Percentiles rank a stretch among this genome's conserved stretches.
These are phyloP conservation scores for Bombus pascuorum DNA, from an alignment of 1,140 invertebrate species.

Conservation along the genomic window DNA sequence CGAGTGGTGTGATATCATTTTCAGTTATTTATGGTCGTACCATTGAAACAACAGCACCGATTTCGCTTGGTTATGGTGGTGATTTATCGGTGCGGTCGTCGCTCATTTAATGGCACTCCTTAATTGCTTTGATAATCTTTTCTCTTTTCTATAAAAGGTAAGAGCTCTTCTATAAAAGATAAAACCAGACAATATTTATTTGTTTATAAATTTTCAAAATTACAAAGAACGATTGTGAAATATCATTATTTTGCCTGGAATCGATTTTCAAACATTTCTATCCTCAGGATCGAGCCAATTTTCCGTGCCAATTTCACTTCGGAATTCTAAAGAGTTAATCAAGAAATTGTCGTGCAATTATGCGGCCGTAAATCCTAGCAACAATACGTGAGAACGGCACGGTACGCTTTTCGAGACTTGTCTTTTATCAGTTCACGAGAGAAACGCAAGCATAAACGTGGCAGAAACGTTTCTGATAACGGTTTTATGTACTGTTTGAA, in stretches of 20 bases:
- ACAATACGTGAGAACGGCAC: not conserved
- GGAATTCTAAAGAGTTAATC: not conserved
- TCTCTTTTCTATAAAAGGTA: no score
- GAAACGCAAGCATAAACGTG: constrained; percentile 1
- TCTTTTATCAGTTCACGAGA: not conserved
- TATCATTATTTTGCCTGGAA: not conserved
- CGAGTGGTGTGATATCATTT: not conserved
- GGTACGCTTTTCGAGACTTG: not conserved
- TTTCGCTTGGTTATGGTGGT: not conserved
- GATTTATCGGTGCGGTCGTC: not conserved
- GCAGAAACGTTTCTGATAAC: constrained; percentile 20
- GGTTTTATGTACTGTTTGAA: constrained; percentile 24
- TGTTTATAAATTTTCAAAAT: not conserved
- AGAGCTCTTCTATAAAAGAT: no score
- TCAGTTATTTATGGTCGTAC: constrained; percentile 9
- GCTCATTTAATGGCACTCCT: not conserved
- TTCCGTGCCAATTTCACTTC: not conserved
- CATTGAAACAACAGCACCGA: not conserved
- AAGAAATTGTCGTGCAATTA: constrained; percentile 14
- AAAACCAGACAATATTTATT: no score
- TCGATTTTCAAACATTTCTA: not conserved
- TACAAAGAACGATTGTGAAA: not conserved
- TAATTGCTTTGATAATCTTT: not conserved
- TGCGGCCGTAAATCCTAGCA: not conserved
- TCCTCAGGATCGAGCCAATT: not conserved